phyloP scores from a whole-genome alignment of 2,888 invertebrate species.

The Hetaerina titia region DNA sequence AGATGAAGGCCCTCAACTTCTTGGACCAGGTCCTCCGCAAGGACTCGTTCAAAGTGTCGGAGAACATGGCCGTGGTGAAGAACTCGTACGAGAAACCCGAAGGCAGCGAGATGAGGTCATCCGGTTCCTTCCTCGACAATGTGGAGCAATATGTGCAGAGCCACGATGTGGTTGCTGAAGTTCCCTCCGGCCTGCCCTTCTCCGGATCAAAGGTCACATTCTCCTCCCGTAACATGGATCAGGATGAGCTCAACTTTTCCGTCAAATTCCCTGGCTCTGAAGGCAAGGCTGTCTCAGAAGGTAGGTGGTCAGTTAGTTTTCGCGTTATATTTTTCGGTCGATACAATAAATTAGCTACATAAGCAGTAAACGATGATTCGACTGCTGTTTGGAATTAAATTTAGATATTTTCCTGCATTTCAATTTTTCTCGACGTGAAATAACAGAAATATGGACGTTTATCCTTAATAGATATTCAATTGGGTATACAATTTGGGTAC shows the following conservation, averaged over 20 bases:
- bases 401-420: not conserved
- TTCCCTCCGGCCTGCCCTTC: conserved; percentile 80
- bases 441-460: not conserved
- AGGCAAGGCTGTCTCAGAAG: conserved; percentile 73
- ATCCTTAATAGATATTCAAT: not conserved
- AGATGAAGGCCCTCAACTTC: conserved; percentile 89
- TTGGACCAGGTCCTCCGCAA: conserved; percentile 89
- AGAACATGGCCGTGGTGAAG: conserved; percentile 86
- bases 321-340: not conserved
- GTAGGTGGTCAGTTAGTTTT: conserved; percentile 67
- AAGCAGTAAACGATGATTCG: too few species aligned
- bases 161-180: conserved; percentile 88
- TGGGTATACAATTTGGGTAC: too few species aligned
- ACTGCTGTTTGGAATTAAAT: not conserved
- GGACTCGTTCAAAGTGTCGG: conserved; percentile 88
- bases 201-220: conserved; percentile 85
- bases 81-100: conserved; percentile 83
- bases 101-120: conserved; percentile 76
- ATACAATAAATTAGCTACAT: too few species aligned
- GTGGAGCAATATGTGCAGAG: conserved; percentile 86
- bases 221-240: conserved; percentile 87
- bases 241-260: conserved; percentile 87
- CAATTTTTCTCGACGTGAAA: not conserved
- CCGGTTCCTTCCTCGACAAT: conserved; percentile 82
- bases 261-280: conserved; percentile 81